Conservation (phyloP, 2,113 vertebrate species). For the Tragelaphus imberbis region DNA sequence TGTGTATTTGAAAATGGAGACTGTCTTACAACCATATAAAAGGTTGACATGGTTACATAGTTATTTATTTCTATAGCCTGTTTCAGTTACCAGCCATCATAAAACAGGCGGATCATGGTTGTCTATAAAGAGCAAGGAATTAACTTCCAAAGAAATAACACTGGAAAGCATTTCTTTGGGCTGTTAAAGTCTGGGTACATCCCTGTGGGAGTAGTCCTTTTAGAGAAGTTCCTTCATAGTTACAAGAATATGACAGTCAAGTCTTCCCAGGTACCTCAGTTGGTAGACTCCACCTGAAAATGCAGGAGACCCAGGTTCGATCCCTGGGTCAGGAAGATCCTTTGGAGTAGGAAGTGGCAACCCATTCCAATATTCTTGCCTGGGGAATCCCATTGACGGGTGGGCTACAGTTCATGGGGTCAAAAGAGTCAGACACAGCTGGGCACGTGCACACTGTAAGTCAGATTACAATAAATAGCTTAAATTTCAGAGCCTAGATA, state of each 20-base stretch:
- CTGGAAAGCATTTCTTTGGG: not conserved
- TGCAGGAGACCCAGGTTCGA: not conserved
- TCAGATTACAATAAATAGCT: not conserved
- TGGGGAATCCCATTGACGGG: not conserved
- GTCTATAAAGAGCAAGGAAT: not conserved
- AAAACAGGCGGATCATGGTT: not conserved
- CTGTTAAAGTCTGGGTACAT: not conserved
- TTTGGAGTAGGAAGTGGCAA: not conserved
- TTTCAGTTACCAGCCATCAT: not conserved
- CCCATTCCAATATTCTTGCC: not conserved
- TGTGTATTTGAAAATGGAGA: not conserved
- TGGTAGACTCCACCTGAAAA: not conserved
- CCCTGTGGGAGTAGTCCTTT: not conserved
- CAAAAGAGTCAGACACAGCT: not conserved
- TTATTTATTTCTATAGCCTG: not conserved
- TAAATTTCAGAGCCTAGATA: not conserved
- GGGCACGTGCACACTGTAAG: fast-evolving
- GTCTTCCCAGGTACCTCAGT: not conserved
- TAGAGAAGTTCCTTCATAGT: too few species aligned
- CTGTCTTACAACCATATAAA: not conserved
- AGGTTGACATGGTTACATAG: not conserved
- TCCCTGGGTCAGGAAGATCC: not conserved
- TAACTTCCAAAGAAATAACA: slow-evolving; percentile 11
- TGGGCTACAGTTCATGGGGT: not conserved
- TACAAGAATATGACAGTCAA: not conserved